Evolutionary conservation across 2,797 vertebrate genomes (phyloP), one percentile per base, ranked within the genome.

Genomic region (Periophthalmus magnuspinnatus): DNA sequence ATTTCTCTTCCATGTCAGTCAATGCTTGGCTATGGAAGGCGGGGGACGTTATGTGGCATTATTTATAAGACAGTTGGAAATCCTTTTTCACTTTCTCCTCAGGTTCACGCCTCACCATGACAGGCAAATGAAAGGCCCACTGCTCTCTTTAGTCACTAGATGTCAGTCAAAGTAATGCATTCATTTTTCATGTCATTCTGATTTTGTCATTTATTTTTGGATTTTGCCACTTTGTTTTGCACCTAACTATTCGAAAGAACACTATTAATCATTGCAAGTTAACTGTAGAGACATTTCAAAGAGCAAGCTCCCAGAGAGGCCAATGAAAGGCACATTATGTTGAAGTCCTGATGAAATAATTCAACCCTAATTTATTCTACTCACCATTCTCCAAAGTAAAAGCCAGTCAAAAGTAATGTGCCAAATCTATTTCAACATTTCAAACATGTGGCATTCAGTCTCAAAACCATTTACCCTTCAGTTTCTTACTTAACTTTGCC

Each of bases 111-210:
- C 67, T 67, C 34, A 65, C 60, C 67, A 79, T 83, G 82, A 84
- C 72, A 56, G 36, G 58, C 73, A 67, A 76, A 80, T 80, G 67
- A 87, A 84, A 85, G 67, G 65, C 21, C 5, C 57, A 47, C 57
- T 5, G 14, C 52, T 70, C 76, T 82, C 63, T 79, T 69, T 83
- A 84, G 68, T 28, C 65, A 56, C 84, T 75, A 79, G 77, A 85
- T 79, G 74, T 72, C 80, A 76, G 82, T 86, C 79, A 72, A 77
- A 71, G 54, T 82, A 84, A 82, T 66, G 11, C 56, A 47, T 62
- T 83, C 79, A 87, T 86, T 88, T 71, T 54, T 82, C 82, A 78
- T 75, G 56, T 19, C 68, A 57, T 67, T 62, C 52, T 60, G 55
- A 69, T 72, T 76, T 22, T 70, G 32, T n/a, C 57, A n/a, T 19